phyloP scores from a whole-genome alignment of 2,797 vertebrate species.

The Crenuchus spilurus region DNA sequence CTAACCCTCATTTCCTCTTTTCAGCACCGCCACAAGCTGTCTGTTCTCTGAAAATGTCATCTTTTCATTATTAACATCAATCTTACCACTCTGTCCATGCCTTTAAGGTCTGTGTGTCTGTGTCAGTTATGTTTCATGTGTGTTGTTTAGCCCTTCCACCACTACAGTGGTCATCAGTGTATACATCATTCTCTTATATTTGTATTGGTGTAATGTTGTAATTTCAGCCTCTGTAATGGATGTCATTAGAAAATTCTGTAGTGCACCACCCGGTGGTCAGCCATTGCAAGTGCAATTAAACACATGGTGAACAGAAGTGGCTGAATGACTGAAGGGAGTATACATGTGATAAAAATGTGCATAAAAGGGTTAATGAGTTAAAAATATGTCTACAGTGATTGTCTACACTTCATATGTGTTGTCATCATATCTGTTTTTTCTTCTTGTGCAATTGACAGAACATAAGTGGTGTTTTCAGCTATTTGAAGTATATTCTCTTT shows the following conservation, averaged over 20 bases:
- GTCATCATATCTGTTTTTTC: neutral
- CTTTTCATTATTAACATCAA: neutral
- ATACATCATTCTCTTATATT: too few species aligned
- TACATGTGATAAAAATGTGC: too few species aligned
- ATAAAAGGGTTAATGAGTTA: neutral
- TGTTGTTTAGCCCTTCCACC: too few species aligned
- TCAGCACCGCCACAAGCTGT: neutral
- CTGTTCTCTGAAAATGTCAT: neutral
- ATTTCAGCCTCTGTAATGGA: too few species aligned
- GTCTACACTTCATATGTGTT: neutral
- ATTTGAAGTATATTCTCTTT: conserved; percentile 44
- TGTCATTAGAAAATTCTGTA: too few species aligned
- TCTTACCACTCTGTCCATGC: neutral
- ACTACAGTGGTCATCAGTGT: too few species aligned
- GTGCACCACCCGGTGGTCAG: too few species aligned
- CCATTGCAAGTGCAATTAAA: too few species aligned
- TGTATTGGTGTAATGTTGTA: too few species aligned
- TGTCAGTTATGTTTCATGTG: too few species aligned
- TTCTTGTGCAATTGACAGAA: neutral
- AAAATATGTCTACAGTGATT: neutral
- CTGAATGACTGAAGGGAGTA: too few species aligned
- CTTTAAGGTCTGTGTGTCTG: neutral
- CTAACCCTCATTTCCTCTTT: conserved; percentile 48
- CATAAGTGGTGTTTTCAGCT: neutral
- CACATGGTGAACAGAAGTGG: too few species aligned